Base-by-base conservation (phyloP, 2,888 invertebrate genomes). In the Thymelicus sylvestris region DNA sequence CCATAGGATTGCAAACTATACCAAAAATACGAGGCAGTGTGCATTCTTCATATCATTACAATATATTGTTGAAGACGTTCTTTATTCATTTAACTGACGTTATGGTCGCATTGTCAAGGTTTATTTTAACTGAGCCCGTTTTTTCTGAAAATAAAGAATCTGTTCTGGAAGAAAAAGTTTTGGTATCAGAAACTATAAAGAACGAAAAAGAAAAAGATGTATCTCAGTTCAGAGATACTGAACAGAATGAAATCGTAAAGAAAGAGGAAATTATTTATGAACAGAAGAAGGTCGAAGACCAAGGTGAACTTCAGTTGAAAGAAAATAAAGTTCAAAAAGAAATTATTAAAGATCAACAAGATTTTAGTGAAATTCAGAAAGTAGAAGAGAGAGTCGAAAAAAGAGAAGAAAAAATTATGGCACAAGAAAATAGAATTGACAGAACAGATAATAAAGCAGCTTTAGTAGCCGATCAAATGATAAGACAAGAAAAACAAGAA, bases 11-110 rank as follows among this genome's bases (percentile, higher is more conserved):
- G 31, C 88, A 93, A 77, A 89, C 90, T 3, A 92, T 93, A 73
- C 89, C 90, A 0, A 87, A 89, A 70, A 87, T 93, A 39, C 86
- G 81, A 79, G 89, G 86, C 2, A 80, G 81, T 19, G 80, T 82
- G 0, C 85, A 90, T 63, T 86, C 88, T 6, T 86, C 88, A 0
- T 82, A 85, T 69, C 86, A 89, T 44, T 90, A 87, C 63, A 86
- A 91, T 74, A 80, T 91, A 50, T 76, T 93, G 12, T 76, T 94
- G 19, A 89, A 88, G 81, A 92, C 91, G 1, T 94, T 94, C 78
- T 91, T 93, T 67, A 83, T 93, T 41, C 92, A 94, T 76, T 76
- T 94, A 6, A 93, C 94, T 2, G 92, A 93, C 75, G 89, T 94
- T 0, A 93, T 94, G 92, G 89, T 94, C 7, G 90, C 90, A 15